Evolutionary conservation across 2,113 vertebrate genomes (phyloP).

Genomic region (Genyomyrus donnyi): DNA sequence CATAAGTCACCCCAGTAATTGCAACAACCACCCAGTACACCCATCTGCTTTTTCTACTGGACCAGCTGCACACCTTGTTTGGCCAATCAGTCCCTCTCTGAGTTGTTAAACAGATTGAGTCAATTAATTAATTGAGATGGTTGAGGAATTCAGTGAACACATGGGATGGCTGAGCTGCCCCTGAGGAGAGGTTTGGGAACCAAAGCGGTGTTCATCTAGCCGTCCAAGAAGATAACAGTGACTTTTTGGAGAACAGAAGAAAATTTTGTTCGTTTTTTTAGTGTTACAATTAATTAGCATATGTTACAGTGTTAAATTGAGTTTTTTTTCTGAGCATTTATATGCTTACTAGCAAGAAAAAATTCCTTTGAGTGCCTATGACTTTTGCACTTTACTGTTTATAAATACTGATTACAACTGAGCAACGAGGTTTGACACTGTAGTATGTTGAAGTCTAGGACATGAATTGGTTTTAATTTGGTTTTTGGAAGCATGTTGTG

Average conservation of each 20-base stretch:
- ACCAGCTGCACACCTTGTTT: neutral
- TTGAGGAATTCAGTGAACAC: no score
- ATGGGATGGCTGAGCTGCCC: neutral
- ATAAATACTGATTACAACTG: neutral
- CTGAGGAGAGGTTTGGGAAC: neutral
- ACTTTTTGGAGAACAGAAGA: neutral
- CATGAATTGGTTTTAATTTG: neutral
- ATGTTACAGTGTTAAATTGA: neutral
- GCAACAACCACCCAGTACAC: neutral
- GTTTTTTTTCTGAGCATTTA: neutral
- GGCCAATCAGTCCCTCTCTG: neutral
- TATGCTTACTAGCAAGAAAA: neutral
- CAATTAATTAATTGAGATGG: neutral
- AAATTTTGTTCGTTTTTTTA: neutral
- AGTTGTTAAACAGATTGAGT: neutral
- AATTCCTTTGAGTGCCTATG: neutral
- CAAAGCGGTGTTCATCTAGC: neutral
- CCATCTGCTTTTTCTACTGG: neutral
- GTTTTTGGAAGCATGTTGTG: neutral
- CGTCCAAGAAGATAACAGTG: neutral
- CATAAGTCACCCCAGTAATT: neutral
- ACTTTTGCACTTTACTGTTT: neutral
- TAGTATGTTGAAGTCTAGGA: neutral
- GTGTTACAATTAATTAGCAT: neutral
- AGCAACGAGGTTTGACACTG: neutral